Percentiles rank a stretch among this genome's conserved stretches.
Conservation (phyloP, 2,888 invertebrate genomes). For the Dryadula phaetusa region DNA sequence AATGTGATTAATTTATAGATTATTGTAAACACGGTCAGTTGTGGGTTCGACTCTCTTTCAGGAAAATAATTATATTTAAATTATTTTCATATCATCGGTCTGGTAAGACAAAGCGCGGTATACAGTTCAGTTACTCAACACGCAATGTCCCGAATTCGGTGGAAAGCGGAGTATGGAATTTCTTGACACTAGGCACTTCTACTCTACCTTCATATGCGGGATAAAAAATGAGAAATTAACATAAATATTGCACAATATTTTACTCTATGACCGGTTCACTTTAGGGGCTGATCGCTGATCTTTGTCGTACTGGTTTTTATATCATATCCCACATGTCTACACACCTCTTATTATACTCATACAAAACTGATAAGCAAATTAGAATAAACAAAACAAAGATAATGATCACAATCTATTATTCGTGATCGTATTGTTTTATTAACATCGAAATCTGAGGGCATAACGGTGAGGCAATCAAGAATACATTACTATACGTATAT, state of each 20-base stretch:
- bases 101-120: no score
- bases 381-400: slow-evolving; percentile 42
- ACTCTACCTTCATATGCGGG: no score
- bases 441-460: slow-evolving; percentile 41
- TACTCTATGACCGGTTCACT: background rate
- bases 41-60: no score
- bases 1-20: no score
- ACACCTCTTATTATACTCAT: background rate
- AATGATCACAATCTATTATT: slow-evolving; percentile 39
- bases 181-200: no score
- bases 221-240: no score
- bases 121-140: no score
- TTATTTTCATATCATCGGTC: no score
- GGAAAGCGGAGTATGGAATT: no score
- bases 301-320: slow-evolving; percentile 3
- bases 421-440: slow-evolving; percentile 40
- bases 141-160: no score
- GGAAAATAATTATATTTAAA: no score
- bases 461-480: slow-evolving; percentile 47
- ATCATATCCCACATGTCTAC: background rate
- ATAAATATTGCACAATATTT: slow-evolving; percentile 1
- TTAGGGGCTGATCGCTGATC: background rate
- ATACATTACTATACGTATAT: slow-evolving; percentile 45
- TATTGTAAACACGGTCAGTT: no score
- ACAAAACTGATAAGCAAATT: slow-evolving; percentile 35